These are phyloP conservation scores for Sakesphorus luctuosus DNA, from an alignment of 2,113 vertebrate species.

Conservation along the genomic window DNA sequence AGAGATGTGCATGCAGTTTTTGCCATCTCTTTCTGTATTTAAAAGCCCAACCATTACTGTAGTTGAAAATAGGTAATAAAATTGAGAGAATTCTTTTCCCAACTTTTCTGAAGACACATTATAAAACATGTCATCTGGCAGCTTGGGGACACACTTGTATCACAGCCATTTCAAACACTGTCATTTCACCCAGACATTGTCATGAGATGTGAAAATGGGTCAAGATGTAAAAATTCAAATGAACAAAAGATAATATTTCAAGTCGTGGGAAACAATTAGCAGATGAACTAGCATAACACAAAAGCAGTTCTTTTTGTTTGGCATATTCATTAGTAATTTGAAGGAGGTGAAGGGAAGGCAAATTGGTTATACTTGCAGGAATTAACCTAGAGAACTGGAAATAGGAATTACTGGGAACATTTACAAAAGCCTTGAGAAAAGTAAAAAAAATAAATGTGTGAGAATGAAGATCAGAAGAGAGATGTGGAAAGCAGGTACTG, in stretches of 20 bases:
- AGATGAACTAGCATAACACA: background rate
- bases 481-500: background rate
- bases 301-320: background rate
- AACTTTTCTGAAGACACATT: background rate
- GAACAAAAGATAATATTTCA: background rate
- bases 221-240: background rate
- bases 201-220: background rate
- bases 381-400: background rate
- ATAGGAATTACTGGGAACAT: background rate
- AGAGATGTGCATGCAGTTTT: background rate
- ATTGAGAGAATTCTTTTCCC: background rate
- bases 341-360: background rate
- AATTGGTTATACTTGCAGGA: background rate
- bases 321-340: background rate
- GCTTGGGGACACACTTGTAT: background rate
- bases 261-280: background rate
- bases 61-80: background rate
- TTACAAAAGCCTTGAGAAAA: background rate
- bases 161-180: background rate
- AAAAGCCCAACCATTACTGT: constrained; percentile 1
- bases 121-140: background rate
- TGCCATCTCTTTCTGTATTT: background rate
- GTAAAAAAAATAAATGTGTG: background rate
- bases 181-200: background rate
- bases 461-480: background rate